Evolutionary conservation across 1,140 invertebrate species (phyloP).

Genomic region (Hermetia illucens): DNA sequence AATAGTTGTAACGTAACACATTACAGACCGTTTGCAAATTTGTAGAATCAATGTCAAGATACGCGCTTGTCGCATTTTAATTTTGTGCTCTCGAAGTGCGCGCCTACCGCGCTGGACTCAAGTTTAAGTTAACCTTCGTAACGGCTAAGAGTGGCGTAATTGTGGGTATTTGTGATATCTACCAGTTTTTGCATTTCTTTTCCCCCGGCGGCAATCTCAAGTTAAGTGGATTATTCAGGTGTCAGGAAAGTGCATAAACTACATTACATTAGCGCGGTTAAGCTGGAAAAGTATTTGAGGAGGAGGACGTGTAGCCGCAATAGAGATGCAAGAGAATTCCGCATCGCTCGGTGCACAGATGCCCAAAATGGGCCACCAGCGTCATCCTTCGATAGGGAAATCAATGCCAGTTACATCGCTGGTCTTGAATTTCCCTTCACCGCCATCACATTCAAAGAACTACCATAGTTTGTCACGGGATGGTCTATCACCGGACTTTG

Average conservation of each 20-base stretch:
- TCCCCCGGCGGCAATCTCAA: no score
- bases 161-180: no score
- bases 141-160: no score
- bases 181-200: no score
- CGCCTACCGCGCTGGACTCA: no score
- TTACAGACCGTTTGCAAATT: no score
- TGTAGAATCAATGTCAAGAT: no score
- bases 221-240: no score
- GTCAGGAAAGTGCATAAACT: not conserved
- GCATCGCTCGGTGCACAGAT: constrained; percentile 3
- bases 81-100: no score
- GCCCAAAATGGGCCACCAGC: constrained; percentile 17
- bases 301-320: constrained; percentile 1
- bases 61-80: no score
- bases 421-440: constrained; percentile 17
- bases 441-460: constrained; percentile 1
- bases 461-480: constrained; percentile 7
- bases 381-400: constrained; percentile 23
- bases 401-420: constrained; percentile 26
- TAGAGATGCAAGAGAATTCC: constrained; percentile 9
- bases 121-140: no score
- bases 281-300: constrained; percentile 19
- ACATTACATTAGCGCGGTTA: not conserved
- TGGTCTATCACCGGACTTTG: constrained; percentile 9
- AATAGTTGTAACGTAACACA: no score